Evolutionary conservation across 2,888 invertebrate genomes (phyloP).

Genomic region (Pyralis farinalis): DNA sequence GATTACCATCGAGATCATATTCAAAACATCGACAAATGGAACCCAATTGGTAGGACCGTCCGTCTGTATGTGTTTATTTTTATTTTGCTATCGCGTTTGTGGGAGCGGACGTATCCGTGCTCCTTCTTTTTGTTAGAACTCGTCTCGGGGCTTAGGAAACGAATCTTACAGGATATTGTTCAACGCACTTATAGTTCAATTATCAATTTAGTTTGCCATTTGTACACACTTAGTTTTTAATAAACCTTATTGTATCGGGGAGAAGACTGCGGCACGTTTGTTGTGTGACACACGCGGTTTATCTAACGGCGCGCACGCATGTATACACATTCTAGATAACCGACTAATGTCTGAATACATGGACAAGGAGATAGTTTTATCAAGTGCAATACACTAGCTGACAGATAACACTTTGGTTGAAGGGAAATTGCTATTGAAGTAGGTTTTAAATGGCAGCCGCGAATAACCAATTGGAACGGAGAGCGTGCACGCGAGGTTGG

Average conservation of each 20-base stretch:
- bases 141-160: constrained; percentile 17
- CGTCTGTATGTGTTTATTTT: constrained; percentile 60
- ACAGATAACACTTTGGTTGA: constrained; percentile 21
- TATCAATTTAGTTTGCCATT: constrained; percentile 2
- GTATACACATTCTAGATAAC: constrained; percentile 5
- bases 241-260: no score
- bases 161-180: constrained; percentile 14
- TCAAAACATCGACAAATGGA: constrained; percentile 9
- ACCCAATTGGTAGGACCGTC: constrained; percentile 28
- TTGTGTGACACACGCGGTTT: constrained; percentile 11
- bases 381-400: constrained; percentile 22
- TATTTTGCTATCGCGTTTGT: constrained; percentile 42
- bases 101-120: constrained; percentile 57
- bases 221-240: constrained; percentile 6
- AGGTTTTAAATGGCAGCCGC: background rate
- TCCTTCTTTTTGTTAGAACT: constrained; percentile 45
- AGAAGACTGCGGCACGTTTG: no score
- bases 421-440: constrained; percentile 9
- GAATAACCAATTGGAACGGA: constrained; percentile 13
- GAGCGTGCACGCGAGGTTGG: constrained; percentile 14
- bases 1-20: background rate
- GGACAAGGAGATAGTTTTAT: constrained; percentile 31
- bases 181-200: background rate
- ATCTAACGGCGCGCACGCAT: constrained; percentile 4
- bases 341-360: background rate